These are phyloP conservation scores for Peromyscus attwateri DNA, from an alignment of 2,797 vertebrate species.

Conservation along the genomic window DNA sequence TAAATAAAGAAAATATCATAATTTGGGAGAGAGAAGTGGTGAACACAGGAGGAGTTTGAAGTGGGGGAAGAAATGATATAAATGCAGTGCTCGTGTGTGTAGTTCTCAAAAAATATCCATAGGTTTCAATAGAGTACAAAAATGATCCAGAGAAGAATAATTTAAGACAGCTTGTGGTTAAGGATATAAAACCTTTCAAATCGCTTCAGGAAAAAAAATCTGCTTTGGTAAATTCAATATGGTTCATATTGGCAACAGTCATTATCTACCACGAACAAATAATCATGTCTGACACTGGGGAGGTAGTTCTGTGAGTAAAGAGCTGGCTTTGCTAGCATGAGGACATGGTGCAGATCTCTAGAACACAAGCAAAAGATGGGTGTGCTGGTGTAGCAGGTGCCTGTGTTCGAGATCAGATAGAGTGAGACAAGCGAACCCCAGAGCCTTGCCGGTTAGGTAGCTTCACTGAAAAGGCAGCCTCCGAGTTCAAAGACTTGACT, in stretches of 20 bases:
- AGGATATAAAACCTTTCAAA: neutral
- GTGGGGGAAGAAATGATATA: neutral
- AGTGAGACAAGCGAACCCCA: neutral
- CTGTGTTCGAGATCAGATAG: neutral
- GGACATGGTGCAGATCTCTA: neutral
- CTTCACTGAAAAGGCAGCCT: neutral
- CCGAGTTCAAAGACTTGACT: neutral
- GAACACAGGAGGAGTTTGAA: neutral
- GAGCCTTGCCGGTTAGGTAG: neutral
- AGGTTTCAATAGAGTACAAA: neutral
- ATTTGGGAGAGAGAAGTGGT: neutral
- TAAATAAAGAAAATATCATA: neutral
- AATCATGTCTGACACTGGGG: neutral
- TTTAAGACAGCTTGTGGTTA: neutral
- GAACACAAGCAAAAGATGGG: neutral
- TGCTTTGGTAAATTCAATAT: neutral
- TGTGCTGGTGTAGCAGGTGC: neutral
- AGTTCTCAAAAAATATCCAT: neutral
- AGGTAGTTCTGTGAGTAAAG: neutral
- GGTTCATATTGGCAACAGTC: neutral
- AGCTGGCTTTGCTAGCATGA: neutral
- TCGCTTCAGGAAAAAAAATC: neutral
- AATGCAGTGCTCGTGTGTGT: neutral
- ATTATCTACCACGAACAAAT: neutral
- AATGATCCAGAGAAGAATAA: neutral